Conservation (phyloP, 2,113 vertebrate genomes). For the Brachionichthys hirsutus region DNA sequence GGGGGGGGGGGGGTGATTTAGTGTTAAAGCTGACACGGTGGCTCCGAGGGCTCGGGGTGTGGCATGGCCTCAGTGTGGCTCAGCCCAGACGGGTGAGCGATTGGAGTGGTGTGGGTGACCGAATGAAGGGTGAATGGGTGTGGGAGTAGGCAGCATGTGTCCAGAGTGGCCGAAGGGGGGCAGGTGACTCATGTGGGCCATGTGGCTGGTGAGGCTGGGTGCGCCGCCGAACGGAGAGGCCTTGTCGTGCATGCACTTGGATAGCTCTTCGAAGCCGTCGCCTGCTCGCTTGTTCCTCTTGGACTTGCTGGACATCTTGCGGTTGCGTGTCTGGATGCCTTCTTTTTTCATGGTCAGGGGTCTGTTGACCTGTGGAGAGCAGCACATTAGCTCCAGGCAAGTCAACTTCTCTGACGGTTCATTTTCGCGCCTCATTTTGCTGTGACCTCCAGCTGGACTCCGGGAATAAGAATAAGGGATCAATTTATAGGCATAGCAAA, state of each 20-base stretch:
- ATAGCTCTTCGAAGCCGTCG: constrained; percentile 94
- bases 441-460: constrained; percentile 7
- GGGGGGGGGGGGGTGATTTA: constrained; percentile 62
- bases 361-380: constrained; percentile 90
- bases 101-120: constrained; percentile 88
- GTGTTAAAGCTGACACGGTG: constrained; percentile 58
- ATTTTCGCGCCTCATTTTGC: constrained; percentile 3
- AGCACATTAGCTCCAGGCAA: constrained; percentile 54
- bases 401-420: constrained; percentile 34
- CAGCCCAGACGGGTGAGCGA: constrained; percentile 95
- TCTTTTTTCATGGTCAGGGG: constrained; percentile 99
- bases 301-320: constrained; percentile 99
- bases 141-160: constrained; percentile 98
- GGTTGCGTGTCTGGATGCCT: constrained; percentile 98
- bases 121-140: constrained; percentile 97
- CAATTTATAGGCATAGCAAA: too few species aligned
- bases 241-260: constrained; percentile 98
- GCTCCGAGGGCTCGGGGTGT: constrained; percentile 31
- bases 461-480: too few species aligned
- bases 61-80: constrained; percentile 73
- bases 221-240: constrained; percentile 86
- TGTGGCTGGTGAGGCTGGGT: constrained; percentile 88
- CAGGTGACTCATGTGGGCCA: constrained; percentile 95
- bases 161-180: constrained; percentile 94
- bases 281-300: constrained; percentile 93